Evolutionary conservation across 2,113 vertebrate species (phyloP).

Genomic region (Aepyceros melampus): DNA sequence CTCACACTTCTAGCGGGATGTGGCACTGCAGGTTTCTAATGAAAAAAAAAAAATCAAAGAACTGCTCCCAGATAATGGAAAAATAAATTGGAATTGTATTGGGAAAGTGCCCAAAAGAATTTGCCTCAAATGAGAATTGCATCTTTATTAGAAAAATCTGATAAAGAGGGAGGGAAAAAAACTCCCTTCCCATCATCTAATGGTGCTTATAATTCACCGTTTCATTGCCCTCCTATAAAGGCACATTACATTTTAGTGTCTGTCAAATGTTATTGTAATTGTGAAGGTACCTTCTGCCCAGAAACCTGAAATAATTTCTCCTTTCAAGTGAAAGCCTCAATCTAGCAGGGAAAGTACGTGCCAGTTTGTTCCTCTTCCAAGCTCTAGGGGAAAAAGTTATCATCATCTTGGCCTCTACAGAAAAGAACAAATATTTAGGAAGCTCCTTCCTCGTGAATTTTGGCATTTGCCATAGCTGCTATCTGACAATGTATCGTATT

Average conservation of each 20-base stretch:
- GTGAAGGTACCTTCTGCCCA: neutral
- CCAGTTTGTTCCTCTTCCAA: neutral
- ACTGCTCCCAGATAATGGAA: slow-evolving; percentile 26
- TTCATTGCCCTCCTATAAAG: neutral
- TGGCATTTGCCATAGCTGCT: neutral
- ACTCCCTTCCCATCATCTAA: neutral
- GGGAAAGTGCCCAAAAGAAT: slow-evolving; percentile 22
- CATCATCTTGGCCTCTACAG: neutral
- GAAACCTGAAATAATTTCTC: neutral
- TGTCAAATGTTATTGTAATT: slow-evolving; percentile 1
- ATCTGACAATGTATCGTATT: neutral
- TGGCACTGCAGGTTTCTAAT: neutral
- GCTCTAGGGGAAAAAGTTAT: neutral
- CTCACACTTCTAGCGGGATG: neutral
- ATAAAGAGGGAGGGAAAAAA: slow-evolving; percentile 18
- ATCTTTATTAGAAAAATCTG: slow-evolving; percentile 37
- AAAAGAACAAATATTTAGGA: slow-evolving; percentile 1
- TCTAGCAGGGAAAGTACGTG: neutral
- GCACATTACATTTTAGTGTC: neutral
- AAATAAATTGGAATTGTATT: slow-evolving; percentile 4
- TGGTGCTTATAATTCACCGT: neutral
- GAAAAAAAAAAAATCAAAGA: slow-evolving; percentile 5
- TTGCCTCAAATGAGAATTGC: slow-evolving; percentile 18
- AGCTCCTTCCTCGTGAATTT: neutral
- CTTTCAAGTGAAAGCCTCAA: neutral